Evolutionary conservation across 2,113 vertebrate species (phyloP).

Genomic region (Pyxicephalus adspersus): DNA sequence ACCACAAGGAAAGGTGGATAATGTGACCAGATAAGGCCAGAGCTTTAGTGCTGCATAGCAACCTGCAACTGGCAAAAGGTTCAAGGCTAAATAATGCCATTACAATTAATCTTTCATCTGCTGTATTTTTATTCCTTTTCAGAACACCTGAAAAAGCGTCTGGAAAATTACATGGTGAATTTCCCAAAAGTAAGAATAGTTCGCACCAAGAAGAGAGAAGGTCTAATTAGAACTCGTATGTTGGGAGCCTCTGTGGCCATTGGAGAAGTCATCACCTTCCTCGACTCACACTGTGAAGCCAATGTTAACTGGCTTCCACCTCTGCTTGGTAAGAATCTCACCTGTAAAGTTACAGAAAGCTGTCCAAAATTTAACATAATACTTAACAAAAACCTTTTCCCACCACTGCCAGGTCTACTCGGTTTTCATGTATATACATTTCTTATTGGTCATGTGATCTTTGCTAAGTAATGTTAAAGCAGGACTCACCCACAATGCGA

Average conservation of each 20-base stretch:
- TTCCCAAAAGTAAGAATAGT: slow-evolving; percentile 89
- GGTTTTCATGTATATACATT: neutral
- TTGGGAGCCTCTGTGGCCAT: slow-evolving; percentile 84
- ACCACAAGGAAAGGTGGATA: no score
- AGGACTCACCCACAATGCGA: no score
- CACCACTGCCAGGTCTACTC: neutral
- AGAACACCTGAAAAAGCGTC: slow-evolving; percentile 88
- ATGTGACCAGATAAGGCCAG: no score
- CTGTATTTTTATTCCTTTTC: slow-evolving; percentile 25
- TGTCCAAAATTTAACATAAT: no score
- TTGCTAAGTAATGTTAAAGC: no score
- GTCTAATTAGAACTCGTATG: slow-evolving; percentile 91
- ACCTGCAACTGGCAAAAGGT: no score
- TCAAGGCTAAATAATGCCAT: no score
- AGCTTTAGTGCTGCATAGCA: no score
- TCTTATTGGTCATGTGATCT: no score
- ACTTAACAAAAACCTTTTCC: no score
- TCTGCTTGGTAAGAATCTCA: slow-evolving; percentile 78
- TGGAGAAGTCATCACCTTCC: slow-evolving; percentile 93
- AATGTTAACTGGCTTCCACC: slow-evolving; percentile 98
- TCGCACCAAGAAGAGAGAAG: slow-evolving; percentile 91
- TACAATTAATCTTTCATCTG: slow-evolving; percentile 33
- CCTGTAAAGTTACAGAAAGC: no score
- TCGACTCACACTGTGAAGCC: slow-evolving; percentile 96
- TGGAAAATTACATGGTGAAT: slow-evolving; percentile 90